These are phyloP conservation scores for Xyrichtys novacula DNA, from an alignment of 2,797 vertebrate genomes.

Conservation along the genomic window DNA sequence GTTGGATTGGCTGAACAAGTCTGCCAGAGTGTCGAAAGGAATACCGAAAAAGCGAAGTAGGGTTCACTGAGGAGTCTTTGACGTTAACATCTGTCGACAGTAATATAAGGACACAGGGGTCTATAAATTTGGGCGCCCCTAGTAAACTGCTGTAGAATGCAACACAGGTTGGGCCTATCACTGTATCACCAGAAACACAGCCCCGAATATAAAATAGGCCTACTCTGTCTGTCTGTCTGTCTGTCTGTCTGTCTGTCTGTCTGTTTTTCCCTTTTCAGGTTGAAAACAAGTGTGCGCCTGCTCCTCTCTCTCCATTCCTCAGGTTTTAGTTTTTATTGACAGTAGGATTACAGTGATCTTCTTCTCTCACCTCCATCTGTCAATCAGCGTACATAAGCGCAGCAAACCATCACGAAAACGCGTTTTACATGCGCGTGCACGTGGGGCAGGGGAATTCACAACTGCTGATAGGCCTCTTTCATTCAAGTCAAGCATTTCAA, in stretches of 20 bases:
- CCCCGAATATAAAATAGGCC: neutral
- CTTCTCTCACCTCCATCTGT: conserved; percentile 69
- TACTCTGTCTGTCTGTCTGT: neutral
- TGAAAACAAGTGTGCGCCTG: conserved; percentile 38
- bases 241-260: neutral
- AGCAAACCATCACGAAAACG: neutral
- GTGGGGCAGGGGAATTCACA: too few species aligned
- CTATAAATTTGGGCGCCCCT: conserved; percentile 36
- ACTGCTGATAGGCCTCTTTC: neutral
- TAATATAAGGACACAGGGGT: neutral
- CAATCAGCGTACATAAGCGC: conserved; percentile 26
- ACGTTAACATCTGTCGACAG: conserved; percentile 4
- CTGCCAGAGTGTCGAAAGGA: too few species aligned
- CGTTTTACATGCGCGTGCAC: neutral
- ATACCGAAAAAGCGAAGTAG: too few species aligned
- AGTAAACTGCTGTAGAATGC: conserved; percentile 4
- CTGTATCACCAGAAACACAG: neutral
- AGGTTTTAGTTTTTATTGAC: conserved; percentile 65
- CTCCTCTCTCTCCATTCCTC: conserved; percentile 49
- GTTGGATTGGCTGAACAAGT: too few species aligned
- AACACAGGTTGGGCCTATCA: conserved; percentile 1
- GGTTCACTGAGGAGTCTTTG: neutral
- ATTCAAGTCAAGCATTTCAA: too few species aligned
- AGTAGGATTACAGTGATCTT: conserved; percentile 52
- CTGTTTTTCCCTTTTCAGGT: neutral